These are phyloP conservation scores for Cantharis flavilabris DNA, from an alignment of 2,888 invertebrate genomes.

Conservation along the genomic window DNA sequence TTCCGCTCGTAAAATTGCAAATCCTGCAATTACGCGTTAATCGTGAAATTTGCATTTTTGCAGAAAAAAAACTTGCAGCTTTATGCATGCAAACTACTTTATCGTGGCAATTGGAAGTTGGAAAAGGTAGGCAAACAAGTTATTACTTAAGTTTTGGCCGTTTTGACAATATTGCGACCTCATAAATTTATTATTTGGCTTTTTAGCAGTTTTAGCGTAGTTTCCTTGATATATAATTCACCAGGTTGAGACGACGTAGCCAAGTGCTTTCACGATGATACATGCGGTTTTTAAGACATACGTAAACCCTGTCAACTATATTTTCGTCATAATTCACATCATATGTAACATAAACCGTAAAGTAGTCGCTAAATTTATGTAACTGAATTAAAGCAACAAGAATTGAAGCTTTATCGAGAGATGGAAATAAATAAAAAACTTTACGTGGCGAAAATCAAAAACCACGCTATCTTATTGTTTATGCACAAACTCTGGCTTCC, in stretches of 20 bases:
- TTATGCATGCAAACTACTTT: conserved; percentile 5
- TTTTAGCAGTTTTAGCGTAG: conserved; percentile 31
- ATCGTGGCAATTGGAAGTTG: conserved; percentile 10
- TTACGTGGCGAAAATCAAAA: background rate
- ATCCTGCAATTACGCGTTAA: background rate
- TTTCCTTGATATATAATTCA: conserved; percentile 32
- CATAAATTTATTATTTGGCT: conserved; percentile 32
- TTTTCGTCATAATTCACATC: conserved; percentile 23
- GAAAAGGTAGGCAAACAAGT: conserved; percentile 21
- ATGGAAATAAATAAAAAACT: background rate
- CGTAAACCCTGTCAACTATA: conserved; percentile 14
- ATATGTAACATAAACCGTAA: background rate
- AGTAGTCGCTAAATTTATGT: background rate
- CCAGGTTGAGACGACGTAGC: conserved; percentile 27
- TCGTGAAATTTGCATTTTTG: background rate
- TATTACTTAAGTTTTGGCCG: conserved; percentile 30
- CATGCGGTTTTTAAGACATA: conserved; percentile 16
- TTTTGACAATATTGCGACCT: conserved; percentile 24
- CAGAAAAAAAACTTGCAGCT: background rate
- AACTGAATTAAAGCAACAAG: background rate
- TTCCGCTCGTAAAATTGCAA: no score
- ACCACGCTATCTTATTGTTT: no score
- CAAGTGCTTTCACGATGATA: conserved; percentile 27
- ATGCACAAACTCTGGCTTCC: no score
- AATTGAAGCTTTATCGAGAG: background rate